phyloP scores from a whole-genome alignment of 2,888 invertebrate species.

The Argynnis bischoffii region DNA sequence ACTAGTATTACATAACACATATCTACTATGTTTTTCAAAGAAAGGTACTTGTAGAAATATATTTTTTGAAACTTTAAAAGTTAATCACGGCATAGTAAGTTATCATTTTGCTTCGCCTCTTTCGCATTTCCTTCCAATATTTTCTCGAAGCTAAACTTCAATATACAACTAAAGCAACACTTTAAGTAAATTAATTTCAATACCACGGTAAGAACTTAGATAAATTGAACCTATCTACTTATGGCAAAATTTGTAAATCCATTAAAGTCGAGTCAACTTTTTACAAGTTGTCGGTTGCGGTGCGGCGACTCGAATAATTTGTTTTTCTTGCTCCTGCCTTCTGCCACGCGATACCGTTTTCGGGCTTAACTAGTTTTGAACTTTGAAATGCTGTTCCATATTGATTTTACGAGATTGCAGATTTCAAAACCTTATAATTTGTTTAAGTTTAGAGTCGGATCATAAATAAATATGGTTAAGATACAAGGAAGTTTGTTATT shows the following conservation, averaged over 20 bases:
- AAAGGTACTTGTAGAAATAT: too few species aligned
- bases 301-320: conserved; percentile 31
- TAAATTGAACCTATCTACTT: conserved; percentile 7
- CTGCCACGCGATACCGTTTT: conserved; percentile 25
- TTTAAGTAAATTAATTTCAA: neutral
- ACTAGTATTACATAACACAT: too few species aligned
- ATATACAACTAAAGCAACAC: neutral
- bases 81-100: too few species aligned
- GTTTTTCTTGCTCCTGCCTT: conserved; percentile 23
- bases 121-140: neutral
- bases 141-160: too few species aligned
- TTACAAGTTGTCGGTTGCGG: conserved; percentile 25
- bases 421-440: conserved; percentile 15
- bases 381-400: conserved; percentile 21
- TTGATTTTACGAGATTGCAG: conserved; percentile 9
- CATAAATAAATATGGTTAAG: conserved; percentile 8
- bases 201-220: neutral
- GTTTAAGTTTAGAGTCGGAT: conserved; percentile 1
- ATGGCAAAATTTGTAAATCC: conserved; percentile 34
- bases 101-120: too few species aligned
- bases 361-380: conserved; percentile 26
- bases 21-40: too few species aligned
- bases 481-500: conserved; percentile 1
- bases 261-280: conserved; percentile 36
- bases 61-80: too few species aligned